Evolutionary conservation across 2,797 vertebrate species (phyloP), one percentile per base, ranked within the genome.

Genomic region (Lepus townsendii): DNA sequence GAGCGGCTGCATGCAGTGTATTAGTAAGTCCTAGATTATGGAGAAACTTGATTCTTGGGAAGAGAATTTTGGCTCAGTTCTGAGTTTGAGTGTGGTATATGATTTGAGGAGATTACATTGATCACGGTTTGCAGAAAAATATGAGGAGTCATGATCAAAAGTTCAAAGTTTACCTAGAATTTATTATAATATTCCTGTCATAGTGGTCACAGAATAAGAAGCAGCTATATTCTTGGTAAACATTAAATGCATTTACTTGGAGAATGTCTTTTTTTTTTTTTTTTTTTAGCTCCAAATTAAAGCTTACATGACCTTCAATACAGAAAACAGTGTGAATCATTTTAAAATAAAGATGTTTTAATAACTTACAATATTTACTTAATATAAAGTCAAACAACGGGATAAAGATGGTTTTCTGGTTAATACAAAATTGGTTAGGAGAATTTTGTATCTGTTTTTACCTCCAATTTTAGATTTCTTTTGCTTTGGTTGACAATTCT

Each of bases 341-440:
- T 93, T 91, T 78, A 60, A 60, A 69, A 35, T 27, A 82, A 76
- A 92, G 11, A 0, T 30, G 83, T 71, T 83, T 42, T 52, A 54
- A 60, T 79, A 72, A 80, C 52, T 60, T 86, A 19, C 63, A 85
- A 82, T 84, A 84, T 77, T 76, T 90, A 91, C 35, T 91, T 78
- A 93, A 10, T 90, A 52, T 72, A 68, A 80, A 93, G 17, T 42
- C 47, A 20, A 5, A 54, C n/a, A 60, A 9, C 82, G n/a, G 42
- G 22, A 87, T 63, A 90, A 80, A 89, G 9, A 78, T 7, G 0
- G 68, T 93, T 93, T 83, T 87, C 27, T 65, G 60, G 89, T 66
- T 75, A 66, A 54, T 35, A 87, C 12, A 78, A 76, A 84, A 83
- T 83, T 54, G 90, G 72, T 75, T 52, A 86, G 78, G 32, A 78